Evolutionary conservation across 2,797 vertebrate species (phyloP), one percentile per base, ranked within the genome.

Genomic region (Hafferia zeledoni): DNA sequence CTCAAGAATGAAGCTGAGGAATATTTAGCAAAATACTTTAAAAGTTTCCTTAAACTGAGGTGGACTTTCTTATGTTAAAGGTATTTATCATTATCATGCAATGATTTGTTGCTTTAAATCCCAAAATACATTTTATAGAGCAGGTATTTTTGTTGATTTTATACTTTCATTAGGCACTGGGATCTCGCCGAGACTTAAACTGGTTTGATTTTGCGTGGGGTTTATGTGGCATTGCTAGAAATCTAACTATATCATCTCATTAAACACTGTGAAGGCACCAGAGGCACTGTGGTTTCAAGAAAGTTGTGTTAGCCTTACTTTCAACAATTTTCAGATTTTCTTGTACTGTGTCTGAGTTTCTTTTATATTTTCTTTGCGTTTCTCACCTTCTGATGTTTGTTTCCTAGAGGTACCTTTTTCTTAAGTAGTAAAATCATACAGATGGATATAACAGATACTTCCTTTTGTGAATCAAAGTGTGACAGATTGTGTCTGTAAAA

Each of bases 401-500:
- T 94, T 95, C 89, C 70, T 76, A 74, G 70, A 94, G 59, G 44
- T 96, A 94, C 93, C 96, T 96, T 94, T 95, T 96, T 50, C 79
- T 79, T 79, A 81, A 94, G 91, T 49, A 91, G 76, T 83, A 71
- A 93, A 97, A 93, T 71, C 5, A 17, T 90, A 52, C 94, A 96
- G 89, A 96, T 94, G 91, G 87, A 57, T 94, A 63, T 69, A 94
- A 82, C 93, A 96, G 92, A 94, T 94, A 91, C 81, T 77, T 83
- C 44, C 63, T 95, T 53, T 95, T 95, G 50, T 92, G 91, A 95
- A 75, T 83, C 63, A 75, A 93, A 96, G 67, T 44, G 50, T 96
- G 94, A 92, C 87, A 96, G 82, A 96, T 95, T 97, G 94, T 96
- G 65, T 72, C 80, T 85, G 76, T 96, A 76, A 94, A 96, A 97